These are phyloP conservation scores for Acanthopleura granulata DNA, from an alignment of 2,888 invertebrate species.

Conservation along the genomic window DNA sequence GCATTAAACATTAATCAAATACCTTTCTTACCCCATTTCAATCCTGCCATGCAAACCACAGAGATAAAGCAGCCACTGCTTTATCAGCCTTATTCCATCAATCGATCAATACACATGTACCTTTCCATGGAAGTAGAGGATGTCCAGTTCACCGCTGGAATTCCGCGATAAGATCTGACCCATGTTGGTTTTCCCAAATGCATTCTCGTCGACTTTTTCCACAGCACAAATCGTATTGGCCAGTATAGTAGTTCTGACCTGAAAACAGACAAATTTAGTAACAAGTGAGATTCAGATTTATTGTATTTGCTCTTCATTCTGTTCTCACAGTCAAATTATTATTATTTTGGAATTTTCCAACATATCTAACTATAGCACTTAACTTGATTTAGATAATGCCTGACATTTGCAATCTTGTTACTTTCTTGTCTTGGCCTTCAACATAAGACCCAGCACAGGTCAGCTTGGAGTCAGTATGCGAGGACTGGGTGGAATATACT, in stretches of 20 bases:
- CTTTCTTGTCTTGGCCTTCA: too few relatives aligned
- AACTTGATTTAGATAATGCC: too few relatives aligned
- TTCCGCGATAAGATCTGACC: slow-evolving; percentile 46
- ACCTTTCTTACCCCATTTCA: too few relatives aligned
- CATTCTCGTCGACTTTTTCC: slow-evolving; percentile 49
- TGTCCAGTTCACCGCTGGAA: slow-evolving; percentile 37
- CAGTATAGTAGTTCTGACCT: slow-evolving; percentile 34
- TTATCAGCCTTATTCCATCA: too few relatives aligned
- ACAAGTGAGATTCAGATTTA: background rate
- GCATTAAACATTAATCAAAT: too few relatives aligned
- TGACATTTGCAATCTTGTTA: too few relatives aligned
- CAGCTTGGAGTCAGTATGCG: too few relatives aligned
- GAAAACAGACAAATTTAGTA: background rate
- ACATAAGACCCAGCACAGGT: too few relatives aligned
- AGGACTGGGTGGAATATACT: too few relatives aligned
- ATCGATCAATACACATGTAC: slow-evolving; percentile 24
- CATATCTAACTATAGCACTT: too few relatives aligned
- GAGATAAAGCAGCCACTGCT: too few relatives aligned
- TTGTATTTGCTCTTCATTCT: background rate
- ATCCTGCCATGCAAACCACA: too few relatives aligned
- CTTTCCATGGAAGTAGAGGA: slow-evolving; percentile 53
- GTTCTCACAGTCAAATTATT: background rate
- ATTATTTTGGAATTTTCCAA: background rate
- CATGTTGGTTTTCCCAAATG: slow-evolving; percentile 45
- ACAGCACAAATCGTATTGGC: slow-evolving; percentile 46